Percentiles rank a stretch among this genome's conserved stretches.
These are phyloP conservation scores for Cyprinodon tularosa DNA, from an alignment of 2,113 vertebrate genomes.

Conservation along the genomic window DNA sequence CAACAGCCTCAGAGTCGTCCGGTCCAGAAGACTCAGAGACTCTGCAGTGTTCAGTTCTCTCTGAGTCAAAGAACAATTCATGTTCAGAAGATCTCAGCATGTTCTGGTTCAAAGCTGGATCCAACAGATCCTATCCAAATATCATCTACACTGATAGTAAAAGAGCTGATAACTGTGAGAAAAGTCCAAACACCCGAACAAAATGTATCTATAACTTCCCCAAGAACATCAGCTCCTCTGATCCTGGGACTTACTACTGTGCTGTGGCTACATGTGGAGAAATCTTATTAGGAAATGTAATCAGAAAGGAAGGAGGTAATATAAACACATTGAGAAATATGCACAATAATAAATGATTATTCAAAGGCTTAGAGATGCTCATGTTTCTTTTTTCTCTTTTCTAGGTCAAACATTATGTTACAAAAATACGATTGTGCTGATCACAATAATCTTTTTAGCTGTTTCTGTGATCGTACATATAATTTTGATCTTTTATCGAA, in stretches of 20 bases:
- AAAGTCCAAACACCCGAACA: too few species aligned
- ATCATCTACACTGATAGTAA: too few species aligned
- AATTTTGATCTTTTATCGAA: slow-evolving; percentile 13
- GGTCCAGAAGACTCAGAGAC: too few species aligned
- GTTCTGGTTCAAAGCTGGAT: too few species aligned
- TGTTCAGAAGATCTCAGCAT: too few species aligned
- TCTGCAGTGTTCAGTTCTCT: too few species aligned
- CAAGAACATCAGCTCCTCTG: slow-evolving; percentile 13
- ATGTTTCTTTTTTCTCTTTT: not conserved
- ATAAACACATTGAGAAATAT: not conserved
- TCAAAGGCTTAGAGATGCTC: too few species aligned
- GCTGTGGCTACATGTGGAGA: slow-evolving; percentile 31
- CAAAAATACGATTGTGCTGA: not conserved
- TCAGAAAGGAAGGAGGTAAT: not conserved
- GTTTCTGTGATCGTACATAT: slow-evolving; percentile 15
- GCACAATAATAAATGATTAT: not conserved
- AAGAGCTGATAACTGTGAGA: too few species aligned
- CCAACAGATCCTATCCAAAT: too few species aligned
- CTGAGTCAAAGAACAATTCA: too few species aligned
- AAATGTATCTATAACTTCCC: too few species aligned
- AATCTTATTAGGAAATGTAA: slow-evolving; percentile 32
- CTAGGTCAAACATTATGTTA: not conserved
- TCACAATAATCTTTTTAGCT: not conserved
- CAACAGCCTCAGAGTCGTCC: too few species aligned
- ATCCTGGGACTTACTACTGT: slow-evolving; percentile 43